Evolutionary conservation across 1,140 invertebrate species (phyloP), one percentile per base, ranked within the genome.

Genomic region (Heliconius melpomene): DNA sequence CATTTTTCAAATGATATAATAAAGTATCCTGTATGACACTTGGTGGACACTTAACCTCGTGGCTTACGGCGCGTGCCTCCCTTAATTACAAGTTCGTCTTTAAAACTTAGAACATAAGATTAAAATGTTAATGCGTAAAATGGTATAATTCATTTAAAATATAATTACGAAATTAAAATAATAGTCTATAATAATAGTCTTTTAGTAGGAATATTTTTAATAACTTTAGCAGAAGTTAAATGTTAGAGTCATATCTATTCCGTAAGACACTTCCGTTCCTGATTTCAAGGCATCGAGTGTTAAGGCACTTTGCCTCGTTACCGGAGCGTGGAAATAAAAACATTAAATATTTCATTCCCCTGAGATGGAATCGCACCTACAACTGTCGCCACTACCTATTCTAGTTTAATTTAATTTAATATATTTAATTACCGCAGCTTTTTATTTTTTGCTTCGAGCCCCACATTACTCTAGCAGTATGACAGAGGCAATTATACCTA

Each of bases 41-140:
- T 40, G 72, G 75, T 78, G 72, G 76, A 81, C 57, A 81, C 79
- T 81, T 81, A 81, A 81, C 79, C 79, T 81, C 79, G 79, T 81
- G 79, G 79, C 79, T 81, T 81, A 81, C 79, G 79, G 76, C 79
- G 75, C 79, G 79, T 81, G 79, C 71, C 79, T 77, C 57, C 75
- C 72, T 81, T 81, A 81, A 81, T 81, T 81, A 81, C 72, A 75
- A 81, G 76, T 74, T 36, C 32, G 77, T 66, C 32, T 38, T 46
- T 72, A 36, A 79, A 60, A 73, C 54, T 79, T 66, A 36, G 72
- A 60, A 72, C 60, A 50, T 38, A 60, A 77, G 75, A 77, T 29
- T 66, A 66, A 77, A 72, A 52, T 38, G 26, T 29, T 77, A 77
- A 57, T 66, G n/a, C 74, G 23, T 46, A 54, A 50, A 11, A 57